A percentile compares a stretch with the other conserved stretches of the same genome.
Evolutionary conservation across 2,888 invertebrate species (phyloP).

Genomic region (Ceriagrion tenellum): DNA sequence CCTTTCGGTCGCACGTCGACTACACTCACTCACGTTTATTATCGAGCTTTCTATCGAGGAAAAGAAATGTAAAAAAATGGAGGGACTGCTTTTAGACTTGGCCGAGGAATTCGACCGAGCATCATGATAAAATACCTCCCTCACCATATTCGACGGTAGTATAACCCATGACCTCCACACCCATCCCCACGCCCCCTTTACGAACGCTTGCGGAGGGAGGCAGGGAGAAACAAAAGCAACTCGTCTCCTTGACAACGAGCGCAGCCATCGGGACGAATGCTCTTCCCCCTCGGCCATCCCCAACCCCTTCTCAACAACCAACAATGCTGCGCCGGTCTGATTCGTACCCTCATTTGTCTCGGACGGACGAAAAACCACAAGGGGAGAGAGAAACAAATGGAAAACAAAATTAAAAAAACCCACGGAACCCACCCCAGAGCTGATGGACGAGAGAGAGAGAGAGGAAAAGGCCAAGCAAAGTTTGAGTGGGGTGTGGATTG

Average conservation of each 20-base stretch:
- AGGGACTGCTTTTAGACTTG: neutral
- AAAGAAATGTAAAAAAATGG: neutral
- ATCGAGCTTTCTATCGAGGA: neutral
- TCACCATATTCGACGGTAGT: slow-evolving; percentile 34
- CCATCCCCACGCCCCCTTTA: neutral
- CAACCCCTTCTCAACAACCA: neutral
- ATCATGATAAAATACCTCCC: slow-evolving; percentile 22
- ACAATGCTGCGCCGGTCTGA: neutral
- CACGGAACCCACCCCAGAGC: neutral
- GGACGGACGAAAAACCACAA: neutral
- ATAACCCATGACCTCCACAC: slow-evolving; percentile 23
- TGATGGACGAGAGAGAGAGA: neutral
- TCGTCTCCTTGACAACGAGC: slow-evolving; percentile 8
- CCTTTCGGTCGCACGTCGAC: neutral
- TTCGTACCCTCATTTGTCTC: slow-evolving; percentile 36
- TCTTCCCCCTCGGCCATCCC: too few species aligned
- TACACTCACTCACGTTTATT: neutral
- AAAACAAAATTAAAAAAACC: neutral
- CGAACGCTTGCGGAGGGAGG: neutral
- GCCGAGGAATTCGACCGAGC: neutral
- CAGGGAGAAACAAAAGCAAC: slow-evolving; percentile 3
- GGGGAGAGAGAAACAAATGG: neutral
- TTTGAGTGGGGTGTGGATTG: neutral
- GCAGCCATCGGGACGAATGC: neutral
- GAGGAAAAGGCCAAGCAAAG: neutral